These are phyloP conservation scores for Cisticola juncidis DNA, from an alignment of 2,113 vertebrate species.

Conservation along the genomic window DNA sequence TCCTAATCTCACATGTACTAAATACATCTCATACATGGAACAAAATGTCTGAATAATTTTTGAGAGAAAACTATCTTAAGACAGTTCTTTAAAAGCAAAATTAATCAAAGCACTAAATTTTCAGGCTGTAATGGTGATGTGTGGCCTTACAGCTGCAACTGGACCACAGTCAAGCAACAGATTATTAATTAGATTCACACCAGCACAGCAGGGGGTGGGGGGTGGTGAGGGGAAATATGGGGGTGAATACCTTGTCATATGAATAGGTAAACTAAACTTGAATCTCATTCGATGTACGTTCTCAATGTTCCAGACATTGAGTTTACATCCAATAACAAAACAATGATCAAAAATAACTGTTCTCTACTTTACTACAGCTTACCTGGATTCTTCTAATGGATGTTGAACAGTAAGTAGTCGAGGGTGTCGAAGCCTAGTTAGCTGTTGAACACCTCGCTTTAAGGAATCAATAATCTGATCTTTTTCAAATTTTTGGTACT, in stretches of 20 bases:
- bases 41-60: neutral
- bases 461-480: constrained; percentile 95
- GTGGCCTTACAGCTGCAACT: neutral
- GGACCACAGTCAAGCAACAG: neutral
- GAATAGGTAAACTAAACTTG: neutral
- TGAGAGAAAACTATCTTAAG: neutral
- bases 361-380: constrained; percentile 28
- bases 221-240: neutral
- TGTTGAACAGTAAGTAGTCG: constrained; percentile 96
- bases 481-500: constrained; percentile 97
- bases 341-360: neutral
- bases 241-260: neutral
- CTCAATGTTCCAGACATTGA: neutral
- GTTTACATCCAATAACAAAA: neutral
- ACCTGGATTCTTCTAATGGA: constrained; percentile 98
- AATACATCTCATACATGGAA: neutral
- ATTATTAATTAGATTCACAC: neutral
- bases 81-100: neutral
- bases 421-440: constrained; percentile 93
- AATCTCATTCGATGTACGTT: neutral
- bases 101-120: neutral
- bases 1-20: neutral
- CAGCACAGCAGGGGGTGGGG: fast-evolving
- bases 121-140: neutral
- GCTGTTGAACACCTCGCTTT: constrained; percentile 92